Conservation (phyloP, 1,140 invertebrate species). For the Leptopilina boulardi region DNA sequence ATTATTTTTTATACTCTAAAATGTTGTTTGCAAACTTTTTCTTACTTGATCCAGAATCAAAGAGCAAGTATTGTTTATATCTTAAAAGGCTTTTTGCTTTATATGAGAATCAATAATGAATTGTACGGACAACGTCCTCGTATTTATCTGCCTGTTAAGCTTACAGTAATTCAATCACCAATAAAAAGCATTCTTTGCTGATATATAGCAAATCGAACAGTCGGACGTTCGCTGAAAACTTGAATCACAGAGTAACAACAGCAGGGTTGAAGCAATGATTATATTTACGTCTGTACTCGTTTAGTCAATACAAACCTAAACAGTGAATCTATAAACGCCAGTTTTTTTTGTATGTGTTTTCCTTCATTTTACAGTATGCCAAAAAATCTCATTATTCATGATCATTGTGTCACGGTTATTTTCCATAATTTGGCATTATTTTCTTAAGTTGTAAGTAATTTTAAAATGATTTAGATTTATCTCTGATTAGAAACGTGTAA, state of each 20-base stretch:
- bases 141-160: slow-evolving; percentile 15
- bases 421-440: not conserved
- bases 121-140: slow-evolving; percentile 25
- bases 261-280: slow-evolving; percentile 22
- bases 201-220: slow-evolving; percentile 22
- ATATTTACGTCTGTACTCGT: not conserved
- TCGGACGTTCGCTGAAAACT: slow-evolving; percentile 14
- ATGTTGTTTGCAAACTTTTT: too few species aligned
- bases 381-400: not conserved
- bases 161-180: slow-evolving; percentile 18
- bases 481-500: not conserved
- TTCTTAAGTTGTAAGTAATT: not conserved
- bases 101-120: not conserved
- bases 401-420: not conserved
- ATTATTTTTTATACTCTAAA: too few species aligned
- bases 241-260: slow-evolving; percentile 13
- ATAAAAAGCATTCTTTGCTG: slow-evolving; percentile 15
- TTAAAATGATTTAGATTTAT: not conserved
- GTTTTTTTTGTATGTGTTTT: too few species aligned
- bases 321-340: not conserved
- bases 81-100: not conserved
- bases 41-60: not conserved
- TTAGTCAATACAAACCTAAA: not conserved
- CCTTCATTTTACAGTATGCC: not conserved
- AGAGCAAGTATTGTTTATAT: not conserved